Percentiles rank a stretch among this genome's conserved stretches.
Conservation (phyloP, 2,113 vertebrate species). For the Bucco capensis region DNA sequence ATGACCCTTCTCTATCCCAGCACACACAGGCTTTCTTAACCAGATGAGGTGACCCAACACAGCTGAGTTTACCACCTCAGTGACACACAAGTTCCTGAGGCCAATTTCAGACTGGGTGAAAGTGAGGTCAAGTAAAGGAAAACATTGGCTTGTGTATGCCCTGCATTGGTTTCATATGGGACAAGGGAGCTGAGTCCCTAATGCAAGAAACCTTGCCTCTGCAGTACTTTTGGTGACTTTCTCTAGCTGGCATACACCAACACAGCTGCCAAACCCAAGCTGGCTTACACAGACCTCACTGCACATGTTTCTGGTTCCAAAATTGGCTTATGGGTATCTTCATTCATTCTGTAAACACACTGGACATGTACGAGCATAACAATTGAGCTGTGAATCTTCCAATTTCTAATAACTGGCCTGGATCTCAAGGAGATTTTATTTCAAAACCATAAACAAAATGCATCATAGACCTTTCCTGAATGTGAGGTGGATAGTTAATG, state of each 20-base stretch:
- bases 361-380: neutral
- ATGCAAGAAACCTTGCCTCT: neutral
- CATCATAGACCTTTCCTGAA: neutral
- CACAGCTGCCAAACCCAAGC: neutral
- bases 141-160: neutral
- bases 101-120: neutral
- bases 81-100: neutral
- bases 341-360: neutral
- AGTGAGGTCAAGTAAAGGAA: neutral
- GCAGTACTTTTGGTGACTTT: neutral
- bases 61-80: neutral
- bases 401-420: neutral
- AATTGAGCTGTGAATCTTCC: neutral
- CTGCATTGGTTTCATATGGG: neutral
- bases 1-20: neutral
- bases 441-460: neutral
- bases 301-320: neutral
- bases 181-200: neutral
- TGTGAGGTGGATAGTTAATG: neutral
- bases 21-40: rapidly evolving
- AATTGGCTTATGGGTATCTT: neutral
- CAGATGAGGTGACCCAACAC: neutral
- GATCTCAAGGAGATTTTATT: neutral
- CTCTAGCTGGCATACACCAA: neutral
- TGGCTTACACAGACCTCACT: neutral